A percentile compares a stretch with the other conserved stretches of the same genome.
Evolutionary conservation across 2,797 vertebrate genomes (phyloP).

Genomic region (Helicolenus hilgendorfi): DNA sequence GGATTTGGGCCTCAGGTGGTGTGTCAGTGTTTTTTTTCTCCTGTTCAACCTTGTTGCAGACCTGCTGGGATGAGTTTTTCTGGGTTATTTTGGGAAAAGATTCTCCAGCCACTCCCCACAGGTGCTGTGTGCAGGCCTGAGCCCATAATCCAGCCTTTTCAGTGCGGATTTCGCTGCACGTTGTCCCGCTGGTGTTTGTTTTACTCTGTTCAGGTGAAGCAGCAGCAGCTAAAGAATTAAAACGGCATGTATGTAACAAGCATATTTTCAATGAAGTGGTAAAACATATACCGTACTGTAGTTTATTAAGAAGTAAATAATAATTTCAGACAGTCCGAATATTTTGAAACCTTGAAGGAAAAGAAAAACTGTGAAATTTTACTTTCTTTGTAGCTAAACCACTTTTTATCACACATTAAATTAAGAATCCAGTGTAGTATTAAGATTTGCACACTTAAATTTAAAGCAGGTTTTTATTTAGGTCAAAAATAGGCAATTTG

Average conservation of each 20-base stretch:
- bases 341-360: neutral
- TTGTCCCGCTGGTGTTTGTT: conserved; percentile 31
- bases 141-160: conserved; percentile 77
- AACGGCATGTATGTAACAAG: neutral
- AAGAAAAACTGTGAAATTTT: neutral
- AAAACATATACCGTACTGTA: neutral
- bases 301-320: neutral
- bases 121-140: conserved; percentile 79
- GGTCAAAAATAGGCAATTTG: neutral
- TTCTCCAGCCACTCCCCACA: conserved; percentile 77
- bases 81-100: conserved; percentile 58
- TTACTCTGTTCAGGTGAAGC: conserved; percentile 6
- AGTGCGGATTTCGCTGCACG: conserved; percentile 54
- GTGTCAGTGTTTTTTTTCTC: conserved; percentile 51
- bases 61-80: conserved; percentile 62
- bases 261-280: neutral
- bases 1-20: conserved; percentile 52
- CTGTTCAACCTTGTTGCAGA: conserved; percentile 59
- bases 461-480: neutral
- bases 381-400: neutral
- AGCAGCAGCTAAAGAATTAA: conserved; percentile 5
- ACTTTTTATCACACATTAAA: neutral
- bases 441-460: neutral
- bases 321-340: neutral
- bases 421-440: neutral